A percentile compares a stretch with the other conserved stretches of the same genome.
phyloP scores from a whole-genome alignment of 2,113 vertebrate species.

The Neolamprologus variostigma region DNA sequence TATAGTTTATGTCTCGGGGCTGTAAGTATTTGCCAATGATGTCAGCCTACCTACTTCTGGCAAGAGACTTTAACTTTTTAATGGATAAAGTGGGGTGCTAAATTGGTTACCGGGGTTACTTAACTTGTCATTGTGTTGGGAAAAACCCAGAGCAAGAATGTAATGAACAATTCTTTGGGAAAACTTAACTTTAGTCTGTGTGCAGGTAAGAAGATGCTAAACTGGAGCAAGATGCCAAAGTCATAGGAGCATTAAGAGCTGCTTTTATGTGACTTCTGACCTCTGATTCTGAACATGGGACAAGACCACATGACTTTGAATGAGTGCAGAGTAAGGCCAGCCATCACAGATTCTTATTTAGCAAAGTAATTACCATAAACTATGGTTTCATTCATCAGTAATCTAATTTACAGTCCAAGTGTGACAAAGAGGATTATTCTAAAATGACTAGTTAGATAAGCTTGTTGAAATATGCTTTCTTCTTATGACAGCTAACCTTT shows the following conservation, averaged over 20 bases:
- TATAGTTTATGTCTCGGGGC: slow-evolving; percentile 5
- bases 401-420: neutral
- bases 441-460: neutral
- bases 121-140: neutral
- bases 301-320: neutral
- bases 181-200: neutral
- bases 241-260: neutral
- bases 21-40: neutral
- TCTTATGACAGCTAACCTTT: neutral
- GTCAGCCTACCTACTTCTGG: neutral
- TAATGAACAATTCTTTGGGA: neutral
- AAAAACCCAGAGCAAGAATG: neutral
- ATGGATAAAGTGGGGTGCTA: neutral
- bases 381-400: neutral
- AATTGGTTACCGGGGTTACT: neutral
- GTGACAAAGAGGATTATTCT: neutral
- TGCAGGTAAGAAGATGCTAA: neutral
- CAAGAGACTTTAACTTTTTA: neutral
- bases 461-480: neutral
- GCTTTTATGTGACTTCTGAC: slow-evolving; percentile 23
- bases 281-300: neutral
- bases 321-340: neutral
- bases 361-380: neutral
- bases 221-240: neutral
- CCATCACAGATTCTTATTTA: neutral